A percentile compares a stretch with the other conserved stretches of the same genome.
These are phyloP conservation scores for Ondatra zibethicus DNA, from an alignment of 2,113 vertebrate species.

Conservation along the genomic window DNA sequence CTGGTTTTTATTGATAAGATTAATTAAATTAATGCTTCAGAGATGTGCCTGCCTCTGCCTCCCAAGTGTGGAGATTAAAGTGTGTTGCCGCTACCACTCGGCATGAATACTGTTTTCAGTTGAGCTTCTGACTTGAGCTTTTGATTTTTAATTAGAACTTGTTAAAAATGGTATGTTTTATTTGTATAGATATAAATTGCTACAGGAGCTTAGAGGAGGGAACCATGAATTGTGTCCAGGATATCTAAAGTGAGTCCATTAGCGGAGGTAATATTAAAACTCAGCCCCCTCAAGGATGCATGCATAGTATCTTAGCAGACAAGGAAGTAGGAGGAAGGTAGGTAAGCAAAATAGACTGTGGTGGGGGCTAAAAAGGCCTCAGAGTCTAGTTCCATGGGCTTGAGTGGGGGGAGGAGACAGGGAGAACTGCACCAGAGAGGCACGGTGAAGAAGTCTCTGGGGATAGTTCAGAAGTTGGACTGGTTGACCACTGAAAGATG, in stretches of 20 bases:
- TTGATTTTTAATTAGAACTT: background rate
- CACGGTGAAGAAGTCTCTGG: background rate
- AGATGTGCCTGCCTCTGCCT: background rate
- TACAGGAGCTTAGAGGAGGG: background rate
- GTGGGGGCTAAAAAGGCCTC: background rate
- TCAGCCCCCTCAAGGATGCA: background rate
- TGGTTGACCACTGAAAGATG: background rate
- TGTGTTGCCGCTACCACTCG: background rate
- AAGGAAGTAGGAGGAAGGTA: background rate
- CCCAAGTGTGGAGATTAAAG: background rate
- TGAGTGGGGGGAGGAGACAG: background rate
- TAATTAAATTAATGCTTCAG: too few species aligned
- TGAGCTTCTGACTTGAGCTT: background rate
- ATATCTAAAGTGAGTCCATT: background rate
- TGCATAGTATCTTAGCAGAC: background rate
- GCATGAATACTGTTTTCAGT: background rate
- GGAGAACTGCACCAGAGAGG: background rate
- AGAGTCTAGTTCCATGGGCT: background rate
- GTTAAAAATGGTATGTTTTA: background rate
- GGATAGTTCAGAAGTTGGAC: background rate
- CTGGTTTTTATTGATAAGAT: too few species aligned
- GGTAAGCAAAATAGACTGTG: conserved; percentile 26
- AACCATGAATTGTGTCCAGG: background rate
- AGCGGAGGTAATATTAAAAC: background rate
- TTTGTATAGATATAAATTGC: background rate